These are phyloP conservation scores for Phoxinus phoxinus DNA, from an alignment of 2,113 vertebrate species.

Conservation along the genomic window DNA sequence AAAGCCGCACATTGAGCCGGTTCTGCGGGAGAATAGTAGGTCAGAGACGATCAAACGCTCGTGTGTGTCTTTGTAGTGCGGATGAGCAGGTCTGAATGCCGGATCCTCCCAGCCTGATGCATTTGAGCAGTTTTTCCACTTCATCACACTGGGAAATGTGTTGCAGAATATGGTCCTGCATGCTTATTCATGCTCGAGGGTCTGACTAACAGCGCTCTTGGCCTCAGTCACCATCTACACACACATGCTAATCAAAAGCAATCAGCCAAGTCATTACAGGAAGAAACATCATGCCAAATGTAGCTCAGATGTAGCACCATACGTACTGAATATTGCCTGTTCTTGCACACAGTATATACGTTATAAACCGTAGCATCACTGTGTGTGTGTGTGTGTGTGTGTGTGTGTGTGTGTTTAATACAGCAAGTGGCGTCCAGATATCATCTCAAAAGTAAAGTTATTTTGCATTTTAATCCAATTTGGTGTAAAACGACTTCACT, in stretches of 20 bases:
- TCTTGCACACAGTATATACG: neutral
- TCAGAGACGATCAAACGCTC: conserved; percentile 36
- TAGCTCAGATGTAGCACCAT: neutral
- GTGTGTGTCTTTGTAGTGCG: conserved; percentile 25
- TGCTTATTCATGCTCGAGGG: conserved; percentile 46
- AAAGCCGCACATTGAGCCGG: conserved; percentile 23
- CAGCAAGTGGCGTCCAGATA: neutral
- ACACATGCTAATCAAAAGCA: conserved; percentile 39
- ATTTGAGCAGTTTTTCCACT: conserved; percentile 54
- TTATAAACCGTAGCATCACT: neutral
- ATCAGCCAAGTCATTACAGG: conserved; percentile 47
- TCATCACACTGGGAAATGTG: conserved; percentile 50
- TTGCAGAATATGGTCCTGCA: conserved; percentile 26
- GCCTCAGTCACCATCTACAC: neutral
- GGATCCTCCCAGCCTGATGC: conserved; percentile 29
- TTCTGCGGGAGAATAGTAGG: conserved; percentile 43
- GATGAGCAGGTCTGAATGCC: conserved; percentile 23
- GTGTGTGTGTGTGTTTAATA: neutral
- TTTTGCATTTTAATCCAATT: conserved; percentile 29
- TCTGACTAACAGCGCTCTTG: conserved; percentile 8
- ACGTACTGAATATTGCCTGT: neutral
- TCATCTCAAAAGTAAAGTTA: neutral
- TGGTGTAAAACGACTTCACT: neutral
- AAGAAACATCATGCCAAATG: conserved; percentile 34
- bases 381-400: neutral